These are phyloP conservation scores for Drosophila elegans DNA, from an alignment of 1,140 invertebrate genomes.

Conservation along the genomic window DNA sequence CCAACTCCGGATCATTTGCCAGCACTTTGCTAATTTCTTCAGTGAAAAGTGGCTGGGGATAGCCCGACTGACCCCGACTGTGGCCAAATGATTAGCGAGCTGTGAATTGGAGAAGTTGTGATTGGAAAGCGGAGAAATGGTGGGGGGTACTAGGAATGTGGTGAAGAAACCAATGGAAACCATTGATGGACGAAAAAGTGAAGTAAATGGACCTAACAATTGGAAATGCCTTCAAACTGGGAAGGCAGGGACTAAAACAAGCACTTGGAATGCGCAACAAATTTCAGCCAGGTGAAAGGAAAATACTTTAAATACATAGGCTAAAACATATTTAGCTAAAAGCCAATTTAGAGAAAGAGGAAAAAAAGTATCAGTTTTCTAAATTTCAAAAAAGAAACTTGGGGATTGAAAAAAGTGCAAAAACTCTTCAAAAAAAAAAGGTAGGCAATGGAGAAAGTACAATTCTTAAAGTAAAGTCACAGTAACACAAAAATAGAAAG, in stretches of 20 bases:
- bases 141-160: not conserved
- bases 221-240: not conserved
- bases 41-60: not conserved
- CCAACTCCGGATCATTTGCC: conserved; percentile 4
- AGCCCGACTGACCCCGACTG: conserved; percentile 13
- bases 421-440: too few relatives aligned
- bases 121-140: conserved; percentile 6
- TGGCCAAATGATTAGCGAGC: conserved; percentile 22
- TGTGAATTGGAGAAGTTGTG: conserved; percentile 22
- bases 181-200: conserved; percentile 15
- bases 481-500: too few relatives aligned
- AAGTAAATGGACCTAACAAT: conserved; percentile 7
- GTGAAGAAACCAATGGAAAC: conserved; percentile 12
- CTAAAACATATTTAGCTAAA: not conserved
- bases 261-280: not conserved
- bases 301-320: not conserved
- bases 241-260: not conserved
- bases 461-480: too few relatives aligned
- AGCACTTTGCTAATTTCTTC: conserved; percentile 8
- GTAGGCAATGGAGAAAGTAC: too few relatives aligned
- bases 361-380: too few relatives aligned
- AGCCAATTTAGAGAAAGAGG: too few relatives aligned
- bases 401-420: too few relatives aligned
- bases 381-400: not conserved
- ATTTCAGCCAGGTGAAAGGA: conserved; percentile 17